Base-by-base conservation (phyloP, 2,888 invertebrate species). In the Tetragonula carbonaria region DNA sequence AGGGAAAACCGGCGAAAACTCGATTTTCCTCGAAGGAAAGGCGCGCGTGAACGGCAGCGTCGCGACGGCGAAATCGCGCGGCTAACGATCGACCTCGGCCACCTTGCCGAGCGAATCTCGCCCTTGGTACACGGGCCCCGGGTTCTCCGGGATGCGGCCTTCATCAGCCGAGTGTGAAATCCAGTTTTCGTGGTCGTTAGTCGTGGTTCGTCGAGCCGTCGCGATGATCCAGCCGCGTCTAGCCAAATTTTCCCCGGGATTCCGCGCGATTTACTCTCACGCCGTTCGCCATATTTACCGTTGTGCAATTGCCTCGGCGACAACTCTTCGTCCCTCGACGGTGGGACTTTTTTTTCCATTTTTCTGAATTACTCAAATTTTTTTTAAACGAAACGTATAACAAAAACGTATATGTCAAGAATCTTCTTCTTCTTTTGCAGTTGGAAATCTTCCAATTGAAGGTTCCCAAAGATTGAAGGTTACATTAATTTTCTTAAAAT, bases 141-240 rank as follows among this genome's bases (percentile, higher is more conserved):
- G 62, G 73, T 80, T 68, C 66, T 70, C 74, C 50, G 53, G 33
- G 28, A 57, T 38, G 33, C 71, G 55, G 70, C 75, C 86, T 82
- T 82, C 85, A 84, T 80, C 87, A 90, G 72, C 88, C 87, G 84
- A 89, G 91, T 90, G 92, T 92, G 85, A 93, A 93, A 93, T 91
- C 90, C 90, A 89, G 91, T 91, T 91, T 86, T 91, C 90, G 89
- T 88, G 87, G 83, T 88, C 87, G 91, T 90, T 91, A 91, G 86
- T 81, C 86, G 82, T 80, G 88, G 82, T 87, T 87, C 87, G 82
- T 77, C 87, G 82, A 82, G 87, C 87, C 86, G 89, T 87, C 33
- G 21, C 68, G 28, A 82, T 86, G 87, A 90, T 89, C 85, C 85
- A 87, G 86, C 87, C 88, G 87, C 68, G 71, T 91, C 87, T 51